These are phyloP conservation scores for Intellagama lesueurii DNA, from an alignment of 2,797 vertebrate species.

Conservation along the genomic window DNA sequence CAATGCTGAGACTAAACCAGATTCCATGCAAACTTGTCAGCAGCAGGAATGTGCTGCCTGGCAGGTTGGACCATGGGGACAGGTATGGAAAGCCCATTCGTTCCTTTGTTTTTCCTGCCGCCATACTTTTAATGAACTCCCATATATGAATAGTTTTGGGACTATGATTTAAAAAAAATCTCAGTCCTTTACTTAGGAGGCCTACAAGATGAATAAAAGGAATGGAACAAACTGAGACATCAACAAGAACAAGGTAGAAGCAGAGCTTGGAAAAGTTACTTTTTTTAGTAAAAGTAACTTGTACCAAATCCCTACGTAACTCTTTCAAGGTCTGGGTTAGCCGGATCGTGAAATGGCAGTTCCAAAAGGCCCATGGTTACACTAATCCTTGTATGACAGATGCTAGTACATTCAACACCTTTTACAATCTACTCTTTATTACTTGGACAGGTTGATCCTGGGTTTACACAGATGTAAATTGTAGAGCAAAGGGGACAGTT, in stretches of 20 bases:
- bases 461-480: background rate
- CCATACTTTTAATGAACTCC: constrained; percentile 30
- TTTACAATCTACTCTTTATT: background rate
- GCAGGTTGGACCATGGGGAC: constrained; percentile 97
- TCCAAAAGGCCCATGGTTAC: background rate
- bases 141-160: background rate
- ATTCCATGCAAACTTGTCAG: constrained; percentile 90
- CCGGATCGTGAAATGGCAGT: too few species aligned
- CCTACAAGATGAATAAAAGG: too few species aligned
- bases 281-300: too few species aligned
- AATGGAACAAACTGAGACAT: too few species aligned
- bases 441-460: background rate
- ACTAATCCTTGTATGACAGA: too few species aligned
- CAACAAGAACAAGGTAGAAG: too few species aligned
- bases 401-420: background rate
- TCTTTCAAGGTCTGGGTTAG: too few species aligned
- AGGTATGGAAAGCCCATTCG: constrained; percentile 81
- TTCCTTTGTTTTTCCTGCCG: constrained; percentile 14
- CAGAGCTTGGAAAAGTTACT: too few species aligned
- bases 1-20: constrained; percentile 85
- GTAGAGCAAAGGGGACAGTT: background rate
- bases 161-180: background rate
- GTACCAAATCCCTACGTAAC: too few species aligned
- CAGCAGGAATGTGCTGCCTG: constrained; percentile 97
- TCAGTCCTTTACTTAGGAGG: background rate